These are phyloP conservation scores for Monochamus saltuarius DNA, from an alignment of 1,140 invertebrate species.

Conservation along the genomic window DNA sequence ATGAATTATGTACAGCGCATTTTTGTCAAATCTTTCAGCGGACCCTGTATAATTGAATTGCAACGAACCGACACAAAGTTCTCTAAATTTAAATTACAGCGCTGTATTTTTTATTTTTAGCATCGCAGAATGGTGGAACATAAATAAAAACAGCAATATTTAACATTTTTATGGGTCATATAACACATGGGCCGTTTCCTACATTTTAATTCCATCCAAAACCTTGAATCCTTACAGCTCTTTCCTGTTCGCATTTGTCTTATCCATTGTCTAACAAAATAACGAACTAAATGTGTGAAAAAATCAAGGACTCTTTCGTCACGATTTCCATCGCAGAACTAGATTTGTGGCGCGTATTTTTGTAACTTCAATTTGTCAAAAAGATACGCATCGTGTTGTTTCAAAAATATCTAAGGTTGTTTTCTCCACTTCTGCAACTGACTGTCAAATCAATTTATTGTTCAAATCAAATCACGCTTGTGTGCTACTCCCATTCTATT, in stretches of 20 bases:
- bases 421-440: too few species aligned
- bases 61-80: background rate
- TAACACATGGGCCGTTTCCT: slow-evolving; percentile 36
- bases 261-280: slow-evolving; percentile 19
- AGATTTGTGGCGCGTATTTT: too few species aligned
- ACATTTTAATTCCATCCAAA: slow-evolving; percentile 25
- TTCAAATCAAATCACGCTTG: too few species aligned
- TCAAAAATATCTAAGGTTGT: too few species aligned
- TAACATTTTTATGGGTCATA: slow-evolving; percentile 31
- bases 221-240: slow-evolving; percentile 25
- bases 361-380: too few species aligned
- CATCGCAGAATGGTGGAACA: background rate
- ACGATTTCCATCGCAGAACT: background rate
- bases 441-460: too few species aligned
- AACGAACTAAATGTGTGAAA: slow-evolving; percentile 24
- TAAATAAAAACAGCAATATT: slow-evolving; percentile 11
- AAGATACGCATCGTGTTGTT: too few species aligned
- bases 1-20: too few species aligned
- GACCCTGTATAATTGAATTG: background rate
- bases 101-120: background rate
- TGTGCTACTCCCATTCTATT: too few species aligned
- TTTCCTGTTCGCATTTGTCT: slow-evolving; percentile 28
- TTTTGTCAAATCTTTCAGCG: too few species aligned
- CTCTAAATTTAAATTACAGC: background rate
- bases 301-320: slow-evolving; percentile 19